Conservation (phyloP, 2,888 invertebrate species). For the Cheilosia vernalis region DNA sequence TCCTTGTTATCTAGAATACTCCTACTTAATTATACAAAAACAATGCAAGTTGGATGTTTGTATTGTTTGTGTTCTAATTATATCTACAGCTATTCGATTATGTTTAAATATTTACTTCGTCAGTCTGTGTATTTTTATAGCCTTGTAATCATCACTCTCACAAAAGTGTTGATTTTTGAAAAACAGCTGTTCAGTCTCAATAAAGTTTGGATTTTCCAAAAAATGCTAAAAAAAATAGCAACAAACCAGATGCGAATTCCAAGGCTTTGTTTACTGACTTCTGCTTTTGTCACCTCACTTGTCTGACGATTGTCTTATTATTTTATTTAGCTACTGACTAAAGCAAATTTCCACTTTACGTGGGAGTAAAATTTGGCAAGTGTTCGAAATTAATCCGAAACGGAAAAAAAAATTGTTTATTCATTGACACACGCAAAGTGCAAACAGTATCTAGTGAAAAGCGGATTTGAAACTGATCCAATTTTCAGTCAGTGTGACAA, state of each 20-base stretch:
- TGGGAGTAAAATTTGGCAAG: constrained; percentile 36
- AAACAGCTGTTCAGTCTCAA: too few species aligned
- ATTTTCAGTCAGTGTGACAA: constrained; percentile 27
- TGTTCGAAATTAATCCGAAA: constrained; percentile 8
- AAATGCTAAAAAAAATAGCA: too few species aligned
- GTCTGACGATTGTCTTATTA: not conserved
- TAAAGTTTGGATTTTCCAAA: too few species aligned
- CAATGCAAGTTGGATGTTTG: too few species aligned
- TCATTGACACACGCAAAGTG: constrained; percentile 29
- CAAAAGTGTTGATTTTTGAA: too few species aligned
- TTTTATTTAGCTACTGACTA: constrained; percentile 23
- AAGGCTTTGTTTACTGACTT: constrained; percentile 1
- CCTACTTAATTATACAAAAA: too few species aligned
- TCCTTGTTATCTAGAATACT: too few species aligned
- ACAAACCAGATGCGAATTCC: constrained; percentile 32
- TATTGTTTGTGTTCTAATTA: too few species aligned
- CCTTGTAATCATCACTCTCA: too few species aligned
- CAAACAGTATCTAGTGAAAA: not conserved
- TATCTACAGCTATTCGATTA: too few species aligned
- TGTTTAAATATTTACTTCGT: too few species aligned
- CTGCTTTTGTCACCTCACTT: not conserved
- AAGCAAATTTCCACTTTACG: constrained; percentile 17
- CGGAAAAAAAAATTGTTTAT: constrained; percentile 2
- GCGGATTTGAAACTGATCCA: constrained; percentile 50
- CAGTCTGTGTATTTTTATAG: too few species aligned